phyloP scores from a whole-genome alignment of 1,140 invertebrate genomes.

The Andrena cerasifolii region DNA sequence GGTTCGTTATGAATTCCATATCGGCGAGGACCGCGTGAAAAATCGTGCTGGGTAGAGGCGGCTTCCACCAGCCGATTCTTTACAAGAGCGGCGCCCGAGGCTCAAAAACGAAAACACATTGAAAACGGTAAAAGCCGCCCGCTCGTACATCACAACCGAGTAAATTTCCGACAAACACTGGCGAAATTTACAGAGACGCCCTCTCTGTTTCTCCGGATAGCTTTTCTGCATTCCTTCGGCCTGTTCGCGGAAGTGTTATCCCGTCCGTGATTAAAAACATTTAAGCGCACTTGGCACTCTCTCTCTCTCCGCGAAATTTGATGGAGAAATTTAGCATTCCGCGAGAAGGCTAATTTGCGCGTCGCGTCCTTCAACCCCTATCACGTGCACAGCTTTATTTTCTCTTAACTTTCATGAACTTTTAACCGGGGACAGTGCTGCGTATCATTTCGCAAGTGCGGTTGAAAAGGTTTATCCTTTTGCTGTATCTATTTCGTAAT shows the following conservation, averaged over 20 bases:
- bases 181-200: not conserved
- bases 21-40: conserved; percentile 14
- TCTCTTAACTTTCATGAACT: not conserved
- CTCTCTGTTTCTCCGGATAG: not conserved
- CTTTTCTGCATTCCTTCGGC: not conserved
- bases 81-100: not conserved
- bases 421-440: not conserved
- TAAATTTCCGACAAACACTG: conserved; percentile 17
- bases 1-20: conserved; percentile 42
- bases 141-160: not conserved
- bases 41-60: not conserved
- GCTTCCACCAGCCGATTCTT: not conserved
- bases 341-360: not conserved
- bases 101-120: conserved; percentile 1
- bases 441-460: not conserved
- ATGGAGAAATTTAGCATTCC: not conserved
- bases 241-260: not conserved
- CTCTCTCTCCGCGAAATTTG: not conserved
- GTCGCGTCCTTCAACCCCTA: not conserved
- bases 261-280: conserved; percentile 7
- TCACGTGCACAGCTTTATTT: not conserved
- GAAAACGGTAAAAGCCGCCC: not conserved
- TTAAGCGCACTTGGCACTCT: not conserved
- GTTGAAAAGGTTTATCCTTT: not conserved
- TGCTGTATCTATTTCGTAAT: not conserved